Conservation (phyloP, 1,140 invertebrate species). For the Drosophila ercepeae region DNA sequence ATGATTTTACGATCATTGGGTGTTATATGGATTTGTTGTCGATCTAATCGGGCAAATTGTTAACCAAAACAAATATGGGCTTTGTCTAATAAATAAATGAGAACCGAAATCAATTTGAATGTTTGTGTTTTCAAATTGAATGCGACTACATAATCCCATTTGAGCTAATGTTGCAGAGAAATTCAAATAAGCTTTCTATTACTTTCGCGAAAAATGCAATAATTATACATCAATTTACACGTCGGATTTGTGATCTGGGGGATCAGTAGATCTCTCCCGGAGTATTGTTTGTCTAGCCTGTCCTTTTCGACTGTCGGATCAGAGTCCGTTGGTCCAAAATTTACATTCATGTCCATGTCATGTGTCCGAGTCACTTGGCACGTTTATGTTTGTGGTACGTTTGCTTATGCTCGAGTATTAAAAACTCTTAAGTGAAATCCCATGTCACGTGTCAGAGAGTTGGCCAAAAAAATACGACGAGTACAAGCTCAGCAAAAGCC, state of each 20-base stretch:
- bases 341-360: slow-evolving; percentile 62
- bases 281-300: slow-evolving; percentile 62
- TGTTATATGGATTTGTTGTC: slow-evolving; percentile 14
- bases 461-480: slow-evolving; percentile 21
- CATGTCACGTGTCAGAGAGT: slow-evolving; percentile 76
- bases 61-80: slow-evolving; percentile 17
- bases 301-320: slow-evolving; percentile 68
- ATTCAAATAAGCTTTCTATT: slow-evolving; percentile 21
- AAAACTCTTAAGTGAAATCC: slow-evolving; percentile 78
- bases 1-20: slow-evolving; percentile 38
- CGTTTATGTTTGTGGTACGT: slow-evolving; percentile 56
- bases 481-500: slow-evolving; percentile 17
- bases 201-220: slow-evolving; percentile 47
- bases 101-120: not conserved
- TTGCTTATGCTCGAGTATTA: slow-evolving; percentile 71
- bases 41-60: slow-evolving; percentile 36
- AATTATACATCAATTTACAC: slow-evolving; percentile 75
- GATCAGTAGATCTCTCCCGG: slow-evolving; percentile 1
- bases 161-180: not conserved
- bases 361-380: slow-evolving; percentile 73
- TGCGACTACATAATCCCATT: not conserved
- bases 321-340: slow-evolving; percentile 51
- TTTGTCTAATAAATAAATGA: slow-evolving; percentile 10
- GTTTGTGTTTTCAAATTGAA: no score
- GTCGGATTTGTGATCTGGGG: slow-evolving; percentile 58